These are phyloP conservation scores for Hiodon alosoides DNA, from an alignment of 2,113 vertebrate genomes.

Conservation along the genomic window DNA sequence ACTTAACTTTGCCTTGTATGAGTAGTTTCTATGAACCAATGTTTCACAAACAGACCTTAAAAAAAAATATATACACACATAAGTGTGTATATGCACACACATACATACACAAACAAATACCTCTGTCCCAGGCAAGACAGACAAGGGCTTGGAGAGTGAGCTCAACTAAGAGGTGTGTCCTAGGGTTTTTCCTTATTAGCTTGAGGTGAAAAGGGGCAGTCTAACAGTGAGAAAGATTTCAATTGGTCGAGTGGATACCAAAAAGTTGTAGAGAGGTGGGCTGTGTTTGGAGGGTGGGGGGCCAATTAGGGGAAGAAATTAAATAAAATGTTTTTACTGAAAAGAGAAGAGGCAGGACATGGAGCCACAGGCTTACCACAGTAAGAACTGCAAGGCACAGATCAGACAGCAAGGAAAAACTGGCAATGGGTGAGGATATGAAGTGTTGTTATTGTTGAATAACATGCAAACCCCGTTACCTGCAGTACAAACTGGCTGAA, in stretches of 20 bases:
- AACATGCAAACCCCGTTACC: background rate
- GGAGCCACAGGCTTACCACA: background rate
- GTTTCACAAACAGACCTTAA: too few relatives aligned
- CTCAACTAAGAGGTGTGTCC: conserved; percentile 61
- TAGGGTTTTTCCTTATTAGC: conserved; percentile 49
- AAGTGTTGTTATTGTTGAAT: too few relatives aligned
- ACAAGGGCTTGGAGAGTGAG: conserved; percentile 43
- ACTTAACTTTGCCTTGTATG: conserved; percentile 29
- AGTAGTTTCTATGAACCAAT: conserved; percentile 9
- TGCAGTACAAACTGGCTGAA: background rate
- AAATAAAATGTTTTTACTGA: conserved; percentile 37
- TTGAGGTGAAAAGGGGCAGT: conserved; percentile 43
- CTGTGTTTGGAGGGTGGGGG: conserved; percentile 38
- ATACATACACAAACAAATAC: conserved; percentile 16
- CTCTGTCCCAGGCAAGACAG: background rate
- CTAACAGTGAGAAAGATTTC: conserved; percentile 29
- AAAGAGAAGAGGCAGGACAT: background rate
- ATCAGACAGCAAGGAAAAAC: background rate
- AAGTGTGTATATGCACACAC: background rate
- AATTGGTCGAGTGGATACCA: conserved; percentile 47
- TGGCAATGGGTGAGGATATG: background rate
- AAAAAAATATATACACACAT: too few relatives aligned
- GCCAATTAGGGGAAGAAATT: conserved; percentile 46
- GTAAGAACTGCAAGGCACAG: background rate
- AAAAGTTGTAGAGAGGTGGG: conserved; percentile 29